These are phyloP conservation scores for Scaptomyza parva DNA, from an alignment of 2,888 invertebrate species.

Conservation along the genomic window DNA sequence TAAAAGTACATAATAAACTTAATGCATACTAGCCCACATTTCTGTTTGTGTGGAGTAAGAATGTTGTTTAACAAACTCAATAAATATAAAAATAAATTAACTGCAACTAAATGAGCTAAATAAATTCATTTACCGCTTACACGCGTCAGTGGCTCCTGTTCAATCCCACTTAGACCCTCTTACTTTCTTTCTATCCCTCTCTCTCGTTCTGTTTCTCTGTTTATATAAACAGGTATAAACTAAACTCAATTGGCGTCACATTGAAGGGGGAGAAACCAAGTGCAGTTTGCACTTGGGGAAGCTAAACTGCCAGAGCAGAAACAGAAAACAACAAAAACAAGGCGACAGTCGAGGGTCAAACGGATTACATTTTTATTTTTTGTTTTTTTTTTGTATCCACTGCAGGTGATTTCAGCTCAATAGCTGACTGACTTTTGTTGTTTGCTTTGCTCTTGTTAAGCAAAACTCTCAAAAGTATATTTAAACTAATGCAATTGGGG, in stretches of 20 bases:
- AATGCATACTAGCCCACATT: too few species aligned
- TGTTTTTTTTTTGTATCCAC: slow-evolving; percentile 4
- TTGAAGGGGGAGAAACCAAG: slow-evolving; percentile 19
- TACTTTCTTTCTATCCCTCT: neutral
- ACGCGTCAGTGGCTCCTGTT: slow-evolving; percentile 55
- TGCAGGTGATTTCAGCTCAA: slow-evolving; percentile 58
- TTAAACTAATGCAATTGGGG: slow-evolving; percentile 48
- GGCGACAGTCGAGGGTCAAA: slow-evolving; percentile 28
- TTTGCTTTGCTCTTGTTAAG: slow-evolving; percentile 40
- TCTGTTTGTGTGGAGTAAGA: neutral
- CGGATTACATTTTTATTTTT: slow-evolving; percentile 30
- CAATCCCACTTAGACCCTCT: slow-evolving; percentile 25
- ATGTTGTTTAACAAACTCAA: slow-evolving; percentile 62
- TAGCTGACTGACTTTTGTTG: slow-evolving; percentile 31
- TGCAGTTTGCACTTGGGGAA: slow-evolving; percentile 39
- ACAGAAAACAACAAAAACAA: slow-evolving; percentile 1
- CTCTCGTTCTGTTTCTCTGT: too few species aligned
- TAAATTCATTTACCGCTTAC: slow-evolving; percentile 73
- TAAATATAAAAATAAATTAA: slow-evolving; percentile 76
- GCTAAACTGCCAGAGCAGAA: slow-evolving; percentile 20
- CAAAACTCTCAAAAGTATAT: slow-evolving; percentile 36
- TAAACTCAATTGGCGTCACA: slow-evolving; percentile 68
- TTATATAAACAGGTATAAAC: slow-evolving; percentile 56
- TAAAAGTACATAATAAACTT: too few species aligned
- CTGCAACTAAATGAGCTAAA: slow-evolving; percentile 73